Conservation (phyloP, 2,797 vertebrate genomes). For the Miichthys miiuy region DNA sequence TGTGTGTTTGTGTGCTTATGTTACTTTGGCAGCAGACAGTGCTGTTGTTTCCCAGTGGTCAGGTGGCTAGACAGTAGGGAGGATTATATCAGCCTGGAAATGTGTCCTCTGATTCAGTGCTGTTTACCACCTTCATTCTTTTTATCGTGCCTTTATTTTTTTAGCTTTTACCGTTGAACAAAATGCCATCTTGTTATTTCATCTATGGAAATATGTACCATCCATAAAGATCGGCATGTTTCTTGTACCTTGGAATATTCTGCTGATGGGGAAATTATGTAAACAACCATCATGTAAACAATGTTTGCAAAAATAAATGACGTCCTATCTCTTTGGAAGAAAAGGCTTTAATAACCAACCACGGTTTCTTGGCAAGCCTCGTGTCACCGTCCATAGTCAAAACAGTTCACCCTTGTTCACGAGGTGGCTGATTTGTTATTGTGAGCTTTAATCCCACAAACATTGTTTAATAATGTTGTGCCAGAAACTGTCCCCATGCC, state of each 20-base stretch:
- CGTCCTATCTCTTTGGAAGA: conserved; percentile 1
- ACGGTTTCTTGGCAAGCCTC: not conserved
- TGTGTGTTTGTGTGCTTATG: conserved; percentile 62
- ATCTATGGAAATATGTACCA: not conserved
- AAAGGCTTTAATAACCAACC: conserved; percentile 6
- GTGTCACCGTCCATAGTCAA: not conserved
- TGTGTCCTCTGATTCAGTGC: conserved; percentile 50
- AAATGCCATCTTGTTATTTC: conserved; percentile 1
- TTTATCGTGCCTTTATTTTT: not conserved
- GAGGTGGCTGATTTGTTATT: conserved; percentile 24
- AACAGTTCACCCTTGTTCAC: not conserved
- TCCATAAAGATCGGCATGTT: not conserved
- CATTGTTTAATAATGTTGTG: conserved; percentile 53
- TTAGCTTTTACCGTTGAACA: not conserved
- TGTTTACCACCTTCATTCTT: conserved; percentile 34
- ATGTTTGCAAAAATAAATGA: not conserved
- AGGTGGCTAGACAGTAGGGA: conserved; percentile 72
- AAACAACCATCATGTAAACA: not conserved
- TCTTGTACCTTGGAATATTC: not conserved
- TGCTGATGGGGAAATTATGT: not conserved
- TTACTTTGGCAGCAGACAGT: conserved; percentile 63
- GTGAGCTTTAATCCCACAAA: conserved; percentile 35
- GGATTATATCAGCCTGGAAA: conserved; percentile 73
- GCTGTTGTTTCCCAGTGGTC: conserved; percentile 75
- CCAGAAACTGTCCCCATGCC: conserved; percentile 37